A percentile compares a stretch with the other conserved stretches of the same genome.
phyloP scores from a whole-genome alignment of 2,797 vertebrate genomes.

The Enteromius unitaeniatus region DNA sequence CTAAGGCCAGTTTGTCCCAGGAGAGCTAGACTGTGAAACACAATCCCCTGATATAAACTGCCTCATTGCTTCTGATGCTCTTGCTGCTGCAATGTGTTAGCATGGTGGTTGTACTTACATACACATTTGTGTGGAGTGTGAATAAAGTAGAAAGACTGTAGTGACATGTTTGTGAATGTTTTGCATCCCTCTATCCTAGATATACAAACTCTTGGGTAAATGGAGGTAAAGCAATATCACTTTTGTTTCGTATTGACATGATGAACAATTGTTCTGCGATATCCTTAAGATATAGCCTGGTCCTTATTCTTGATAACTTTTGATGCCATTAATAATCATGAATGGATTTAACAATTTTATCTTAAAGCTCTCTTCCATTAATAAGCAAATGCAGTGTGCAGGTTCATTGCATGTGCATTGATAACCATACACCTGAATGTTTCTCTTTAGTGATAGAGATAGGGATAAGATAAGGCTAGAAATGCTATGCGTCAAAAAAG shows the following conservation, averaged over 20 bases:
- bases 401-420: background rate
- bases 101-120: slow-evolving; percentile 37
- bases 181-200: background rate
- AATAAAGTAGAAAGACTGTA: slow-evolving; percentile 22
- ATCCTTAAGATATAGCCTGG: background rate
- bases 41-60: slow-evolving; percentile 80
- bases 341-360: background rate
- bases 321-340: background rate
- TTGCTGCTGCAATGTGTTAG: slow-evolving; percentile 46
- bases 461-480: background rate
- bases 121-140: slow-evolving; percentile 40
- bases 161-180: background rate
- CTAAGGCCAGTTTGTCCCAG: slow-evolving; percentile 80
- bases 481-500: background rate
- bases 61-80: slow-evolving; percentile 73
- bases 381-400: background rate
- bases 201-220: background rate
- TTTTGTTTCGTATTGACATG: background rate
- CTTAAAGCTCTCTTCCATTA: background rate
- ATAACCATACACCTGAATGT: background rate
- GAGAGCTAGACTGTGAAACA: slow-evolving; percentile 81
- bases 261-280: background rate
- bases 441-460: background rate
- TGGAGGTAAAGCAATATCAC: background rate
- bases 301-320: background rate